These are phyloP conservation scores for Pseudochirops corinnae DNA, from an alignment of 2,797 vertebrate species.

Conservation along the genomic window DNA sequence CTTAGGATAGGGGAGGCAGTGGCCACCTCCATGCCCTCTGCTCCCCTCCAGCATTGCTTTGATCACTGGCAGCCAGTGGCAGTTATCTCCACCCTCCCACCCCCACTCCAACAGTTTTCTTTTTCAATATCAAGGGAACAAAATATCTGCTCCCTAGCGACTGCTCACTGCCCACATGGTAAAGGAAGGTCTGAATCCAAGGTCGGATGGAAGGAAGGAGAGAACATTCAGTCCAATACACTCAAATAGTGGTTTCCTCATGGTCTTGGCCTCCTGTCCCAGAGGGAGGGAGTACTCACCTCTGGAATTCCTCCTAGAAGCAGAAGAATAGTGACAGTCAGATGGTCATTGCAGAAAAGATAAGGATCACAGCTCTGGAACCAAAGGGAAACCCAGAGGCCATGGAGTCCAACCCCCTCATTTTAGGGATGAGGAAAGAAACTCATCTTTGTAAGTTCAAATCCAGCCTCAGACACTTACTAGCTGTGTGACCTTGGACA, in stretches of 20 bases:
- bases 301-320: background rate
- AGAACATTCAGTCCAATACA: background rate
- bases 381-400: background rate
- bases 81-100: background rate
- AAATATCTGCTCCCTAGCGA: background rate
- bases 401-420: background rate
- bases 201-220: background rate
- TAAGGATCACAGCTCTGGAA: background rate
- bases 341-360: background rate
- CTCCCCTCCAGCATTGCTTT: background rate
- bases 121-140: background rate
- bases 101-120: background rate
- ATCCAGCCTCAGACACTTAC: no score
- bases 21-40: background rate
- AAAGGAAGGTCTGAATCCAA: background rate
- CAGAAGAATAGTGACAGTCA: background rate
- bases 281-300: background rate
- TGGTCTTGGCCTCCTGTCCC: background rate
- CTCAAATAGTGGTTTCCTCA: background rate
- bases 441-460: background rate
- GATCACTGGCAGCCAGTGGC: background rate
- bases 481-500: background rate
- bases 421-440: background rate
- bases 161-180: background rate
- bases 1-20: background rate